Percentiles rank a stretch among this genome's conserved stretches.
Evolutionary conservation across 2,888 invertebrate species (phyloP).

Genomic region (Protophormia terraenovae): DNA sequence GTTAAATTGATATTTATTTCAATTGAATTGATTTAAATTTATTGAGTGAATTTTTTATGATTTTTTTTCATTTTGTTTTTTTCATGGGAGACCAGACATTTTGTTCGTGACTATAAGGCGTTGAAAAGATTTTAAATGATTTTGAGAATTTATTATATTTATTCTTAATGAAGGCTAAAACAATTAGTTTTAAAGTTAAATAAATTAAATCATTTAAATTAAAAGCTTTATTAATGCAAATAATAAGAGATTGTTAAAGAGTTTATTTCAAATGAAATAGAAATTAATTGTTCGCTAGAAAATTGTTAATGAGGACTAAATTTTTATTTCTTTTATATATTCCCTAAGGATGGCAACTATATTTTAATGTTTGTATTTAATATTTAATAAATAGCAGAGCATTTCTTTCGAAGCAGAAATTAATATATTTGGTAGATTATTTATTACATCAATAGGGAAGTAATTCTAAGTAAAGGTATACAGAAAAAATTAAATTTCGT

Average conservation of each 20-base stretch:
- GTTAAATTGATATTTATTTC: constrained; percentile 58
- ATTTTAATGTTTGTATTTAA: too few species aligned
- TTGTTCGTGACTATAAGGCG: constrained; percentile 19
- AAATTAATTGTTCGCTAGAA: not conserved
- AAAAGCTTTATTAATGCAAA: not conserved
- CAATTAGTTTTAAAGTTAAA: not conserved
- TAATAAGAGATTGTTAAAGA: not conserved
- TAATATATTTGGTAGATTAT: too few species aligned
- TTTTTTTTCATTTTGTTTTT: not conserved
- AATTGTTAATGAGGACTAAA: not conserved
- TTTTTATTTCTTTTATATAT: not conserved
- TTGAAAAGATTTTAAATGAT: not conserved
- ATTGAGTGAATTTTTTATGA: too few species aligned
- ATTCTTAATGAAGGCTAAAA: not conserved
- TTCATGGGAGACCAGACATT: not conserved
- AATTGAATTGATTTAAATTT: constrained; percentile 51
- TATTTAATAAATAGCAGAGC: too few species aligned
- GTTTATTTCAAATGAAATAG: not conserved
- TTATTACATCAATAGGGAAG: too few species aligned
- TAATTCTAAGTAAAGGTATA: too few species aligned
- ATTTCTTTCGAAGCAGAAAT: too few species aligned
- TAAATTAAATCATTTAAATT: constrained; percentile 8
- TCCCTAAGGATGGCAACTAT: too few species aligned
- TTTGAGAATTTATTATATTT: constrained; percentile 2
- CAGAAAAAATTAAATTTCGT: too few species aligned